Base-by-base conservation (phyloP, 2,888 invertebrate genomes). In the Lithophane semibrunnea region DNA sequence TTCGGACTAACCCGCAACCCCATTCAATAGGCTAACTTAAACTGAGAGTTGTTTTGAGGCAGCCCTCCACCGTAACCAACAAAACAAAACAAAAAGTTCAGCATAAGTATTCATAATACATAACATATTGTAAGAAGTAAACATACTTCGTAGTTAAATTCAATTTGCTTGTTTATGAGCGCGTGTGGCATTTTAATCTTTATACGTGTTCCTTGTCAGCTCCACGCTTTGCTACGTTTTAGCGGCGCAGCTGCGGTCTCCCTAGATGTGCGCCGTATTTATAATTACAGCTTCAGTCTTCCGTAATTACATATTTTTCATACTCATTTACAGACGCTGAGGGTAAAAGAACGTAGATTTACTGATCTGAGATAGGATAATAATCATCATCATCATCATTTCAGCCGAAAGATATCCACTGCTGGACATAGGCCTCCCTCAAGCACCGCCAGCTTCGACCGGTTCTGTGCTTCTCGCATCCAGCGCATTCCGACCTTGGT, bases 121-220 rank as follows among this genome's bases (percentile, higher is more conserved):
- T 16, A 18, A 29, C 10, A 44, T 54, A 44, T 44, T 58, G n/a
- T 72, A 10, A 37, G 58, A 8, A 73, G 66, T 73, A 64, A 82
- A 74, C 37, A 66, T 37, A 42, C 79, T 77, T 64, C 52, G 73
- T 74, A 60, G 71, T 66, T 58, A 75, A 83, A 80, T 83, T 83
- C 72, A 86, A 86, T 85, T 86, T 85, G 54, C 67, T 74, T 85
- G 86, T 85, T 77, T 76, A 84, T 74, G 66, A 74, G 69, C 75
- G 73, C 70, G 79, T 82, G 75, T 16, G 79, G 73, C 68, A 64
- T 83, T 77, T 83, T 84, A 81, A 84, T 83, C 85, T 81, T 84
- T 60, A 83, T 63, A 80, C 80, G 63, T 54, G 76, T 80, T 83
- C 42, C 83, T 70, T 83, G 84, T 83, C 84, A 80, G 69, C n/a